phyloP scores from a whole-genome alignment of 2,888 invertebrate genomes.

The Trichogramma dendrolimi region DNA sequence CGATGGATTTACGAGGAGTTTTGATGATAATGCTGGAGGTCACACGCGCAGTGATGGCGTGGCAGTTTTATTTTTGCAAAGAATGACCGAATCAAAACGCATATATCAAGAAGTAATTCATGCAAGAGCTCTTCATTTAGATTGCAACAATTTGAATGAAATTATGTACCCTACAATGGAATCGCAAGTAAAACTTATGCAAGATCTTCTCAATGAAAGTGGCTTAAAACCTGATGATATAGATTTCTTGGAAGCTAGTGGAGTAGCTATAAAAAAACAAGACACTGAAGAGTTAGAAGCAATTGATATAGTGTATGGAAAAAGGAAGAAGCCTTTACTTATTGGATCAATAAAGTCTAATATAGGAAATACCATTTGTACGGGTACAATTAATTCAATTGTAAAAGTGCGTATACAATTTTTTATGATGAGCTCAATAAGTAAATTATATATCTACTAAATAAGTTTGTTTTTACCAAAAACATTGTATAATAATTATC shows the following conservation, averaged over 20 bases:
- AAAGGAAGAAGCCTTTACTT: constrained; percentile 29
- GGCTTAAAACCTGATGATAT: constrained; percentile 28
- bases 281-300: constrained; percentile 32
- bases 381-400: constrained; percentile 20
- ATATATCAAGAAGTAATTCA: constrained; percentile 28
- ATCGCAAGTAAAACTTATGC: constrained; percentile 23
- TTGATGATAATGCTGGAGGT: constrained; percentile 27
- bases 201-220: constrained; percentile 25
- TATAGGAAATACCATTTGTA: constrained; percentile 24
- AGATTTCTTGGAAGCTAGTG: constrained; percentile 47
- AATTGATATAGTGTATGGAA: constrained; percentile 30
- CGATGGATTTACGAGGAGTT: constrained; percentile 29
- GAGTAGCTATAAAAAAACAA: constrained; percentile 59
- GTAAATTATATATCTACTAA: neutral
- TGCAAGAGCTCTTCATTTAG: too few species aligned
- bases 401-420: constrained; percentile 25
- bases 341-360: constrained; percentile 34
- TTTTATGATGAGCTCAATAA: neutral
- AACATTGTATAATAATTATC: neutral
- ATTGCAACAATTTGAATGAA: too few species aligned
- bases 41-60: constrained; percentile 28
- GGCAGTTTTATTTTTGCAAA: constrained; percentile 27
- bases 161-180: constrained; percentile 18
- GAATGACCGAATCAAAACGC: constrained; percentile 27
- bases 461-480: neutral